Evolutionary conservation across 2,888 invertebrate genomes (phyloP).

Genomic region (Eurytoma adleriae): DNA sequence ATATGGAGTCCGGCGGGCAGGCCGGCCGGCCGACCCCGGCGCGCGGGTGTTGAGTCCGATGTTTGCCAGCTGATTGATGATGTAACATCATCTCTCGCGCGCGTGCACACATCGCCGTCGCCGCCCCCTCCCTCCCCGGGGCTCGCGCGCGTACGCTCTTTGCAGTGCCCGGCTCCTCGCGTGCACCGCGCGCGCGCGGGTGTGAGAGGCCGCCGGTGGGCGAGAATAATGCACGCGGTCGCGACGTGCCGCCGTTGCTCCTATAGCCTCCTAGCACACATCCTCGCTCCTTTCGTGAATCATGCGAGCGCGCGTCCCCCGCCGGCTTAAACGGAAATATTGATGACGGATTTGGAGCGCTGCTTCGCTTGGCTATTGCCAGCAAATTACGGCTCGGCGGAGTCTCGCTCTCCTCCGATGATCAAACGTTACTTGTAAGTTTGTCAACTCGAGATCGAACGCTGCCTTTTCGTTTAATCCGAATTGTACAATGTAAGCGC

Average conservation of each 20-base stretch:
- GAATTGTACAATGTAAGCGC: no score
- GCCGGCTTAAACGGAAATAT: conserved; percentile 15
- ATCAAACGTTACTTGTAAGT: no score
- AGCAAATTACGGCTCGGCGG: not conserved
- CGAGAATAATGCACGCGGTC: conserved; percentile 33
- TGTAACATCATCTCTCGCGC: conserved; percentile 71
- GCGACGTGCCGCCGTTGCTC: conserved; percentile 15
- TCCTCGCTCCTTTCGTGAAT: conserved; percentile 24
- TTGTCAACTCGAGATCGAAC: no score
- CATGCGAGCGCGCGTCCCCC: conserved; percentile 19
- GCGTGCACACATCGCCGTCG: conserved; percentile 34
- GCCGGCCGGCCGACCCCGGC: conserved; percentile 27
- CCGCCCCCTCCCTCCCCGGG: conserved; percentile 58
- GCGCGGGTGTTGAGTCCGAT: conserved; percentile 74
- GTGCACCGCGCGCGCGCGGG: conserved; percentile 24
- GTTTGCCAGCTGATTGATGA: conserved; percentile 75
- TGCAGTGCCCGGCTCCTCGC: conserved; percentile 10
- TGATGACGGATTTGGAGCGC: not conserved
- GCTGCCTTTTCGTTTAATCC: no score
- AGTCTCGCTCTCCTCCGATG: no score
- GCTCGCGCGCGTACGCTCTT: conserved; percentile 39
- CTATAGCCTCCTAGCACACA: conserved; percentile 39
- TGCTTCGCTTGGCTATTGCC: not conserved
- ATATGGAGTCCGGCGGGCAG: conserved; percentile 58
- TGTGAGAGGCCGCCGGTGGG: no score